Percentiles rank a stretch among this genome's conserved stretches.
These are phyloP conservation scores for Ethmia dodecea DNA, from an alignment of 2,888 invertebrate genomes.

Conservation along the genomic window DNA sequence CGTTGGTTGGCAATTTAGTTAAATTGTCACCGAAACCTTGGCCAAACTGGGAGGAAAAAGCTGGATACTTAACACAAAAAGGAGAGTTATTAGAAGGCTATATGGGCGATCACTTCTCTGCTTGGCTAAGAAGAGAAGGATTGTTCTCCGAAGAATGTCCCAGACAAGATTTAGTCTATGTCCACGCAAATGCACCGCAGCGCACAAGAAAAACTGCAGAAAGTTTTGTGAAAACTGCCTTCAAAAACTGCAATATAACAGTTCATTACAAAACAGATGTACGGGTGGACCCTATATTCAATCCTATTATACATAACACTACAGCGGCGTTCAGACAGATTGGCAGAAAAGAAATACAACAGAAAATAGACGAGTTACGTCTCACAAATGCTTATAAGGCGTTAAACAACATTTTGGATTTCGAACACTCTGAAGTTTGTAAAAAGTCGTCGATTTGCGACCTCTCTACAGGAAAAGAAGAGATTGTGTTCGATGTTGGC, in stretches of 20 bases:
- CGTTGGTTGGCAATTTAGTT: slow-evolving; percentile 41
- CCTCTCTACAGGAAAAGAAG: slow-evolving; percentile 38
- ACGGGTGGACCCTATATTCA: slow-evolving; percentile 46
- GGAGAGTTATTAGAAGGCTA: slow-evolving; percentile 48
- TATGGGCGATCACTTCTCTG: slow-evolving; percentile 45
- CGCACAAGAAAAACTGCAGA: slow-evolving; percentile 50
- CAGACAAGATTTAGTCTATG: slow-evolving; percentile 40
- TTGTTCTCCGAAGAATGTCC: slow-evolving; percentile 40
- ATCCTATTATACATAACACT: slow-evolving; percentile 50
- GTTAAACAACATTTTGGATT: slow-evolving; percentile 48
- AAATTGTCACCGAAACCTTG: slow-evolving; percentile 42
- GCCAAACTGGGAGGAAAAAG: slow-evolving; percentile 49
- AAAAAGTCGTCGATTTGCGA: slow-evolving; percentile 39
- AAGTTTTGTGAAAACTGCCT: slow-evolving; percentile 49
- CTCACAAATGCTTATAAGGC: slow-evolving; percentile 38
- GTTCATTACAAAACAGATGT: slow-evolving; percentile 36
- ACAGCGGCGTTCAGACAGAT: slow-evolving; percentile 35
- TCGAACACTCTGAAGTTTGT: slow-evolving; percentile 47
- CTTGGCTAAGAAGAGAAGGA: slow-evolving; percentile 38
- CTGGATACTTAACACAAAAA: slow-evolving; percentile 48
- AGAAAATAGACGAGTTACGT: slow-evolving; percentile 31
- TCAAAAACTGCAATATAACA: slow-evolving; percentile 47
- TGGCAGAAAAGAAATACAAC: slow-evolving; percentile 41
- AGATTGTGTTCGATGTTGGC: slow-evolving; percentile 27
- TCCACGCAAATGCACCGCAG: slow-evolving; percentile 55